Base-by-base conservation (phyloP, 1,140 invertebrate genomes). In the Caenorhabditis elegans region DNA sequence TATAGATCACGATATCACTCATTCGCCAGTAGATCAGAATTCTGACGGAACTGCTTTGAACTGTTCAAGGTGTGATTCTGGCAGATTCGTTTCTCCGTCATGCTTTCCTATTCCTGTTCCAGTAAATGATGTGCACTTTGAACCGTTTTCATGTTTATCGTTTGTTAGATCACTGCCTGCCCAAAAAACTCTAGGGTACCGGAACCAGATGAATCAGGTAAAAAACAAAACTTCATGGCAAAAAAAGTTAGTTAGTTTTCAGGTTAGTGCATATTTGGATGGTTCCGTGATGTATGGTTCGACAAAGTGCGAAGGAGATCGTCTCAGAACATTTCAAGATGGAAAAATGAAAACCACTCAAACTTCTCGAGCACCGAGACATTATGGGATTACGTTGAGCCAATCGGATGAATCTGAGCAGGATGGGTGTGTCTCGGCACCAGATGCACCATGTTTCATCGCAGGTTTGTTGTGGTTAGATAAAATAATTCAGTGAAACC, bases 151-250 rank as follows among this genome's bases (percentile, higher is more conserved):
- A 76, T 97, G 96, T 88, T 94, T 97, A 89, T 94, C 95, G 3
- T 97, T 96, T 87, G 96, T 96, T 92, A 93, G 95, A 88, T 96
- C 95, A 24, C 90, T 97, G 75, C 94, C 95, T 3, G 95, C 95
- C 26, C 95, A 96, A 88, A 93, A 94, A 17, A 92, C 93, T 53
- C 90, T 96, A 39, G 83, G 84, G 3, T 83, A 65, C 24, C 24
- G 79, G 4, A 78, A 82, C 76, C 83, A 81, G 17, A 86, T 92
- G 28, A 94, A 94, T 6, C 92, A 92, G 17, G 93, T 78, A 3
- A 24, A 11, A 15, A 22, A 19, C 2, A 1, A 1, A 10, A 36
- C 10, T 3, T 17, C n/a, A 36, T 43, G 8, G 10, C 11, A 34
- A 10, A 6, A 15, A 1, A 13, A 75, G 4, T 19, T 43, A 8